Evolutionary conservation across 2,888 invertebrate species (phyloP).

Genomic region (Julus scandinavius): DNA sequence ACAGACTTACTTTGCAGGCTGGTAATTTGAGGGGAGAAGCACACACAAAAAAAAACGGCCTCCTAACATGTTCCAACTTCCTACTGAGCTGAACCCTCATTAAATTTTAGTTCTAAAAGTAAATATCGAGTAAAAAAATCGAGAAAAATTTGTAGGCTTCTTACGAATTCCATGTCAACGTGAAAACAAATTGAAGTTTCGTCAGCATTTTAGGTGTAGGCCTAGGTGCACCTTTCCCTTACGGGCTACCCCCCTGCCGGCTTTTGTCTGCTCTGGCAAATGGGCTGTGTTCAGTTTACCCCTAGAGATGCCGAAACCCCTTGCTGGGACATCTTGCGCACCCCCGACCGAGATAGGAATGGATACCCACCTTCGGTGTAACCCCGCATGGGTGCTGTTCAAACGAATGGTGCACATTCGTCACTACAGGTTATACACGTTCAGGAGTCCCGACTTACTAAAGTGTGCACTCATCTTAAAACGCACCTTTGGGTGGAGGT

Average conservation of each 20-base stretch:
- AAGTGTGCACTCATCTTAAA: conserved; percentile 21
- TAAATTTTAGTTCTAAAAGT: conserved; percentile 49
- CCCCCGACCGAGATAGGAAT: conserved; percentile 51
- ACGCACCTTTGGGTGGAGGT: conserved; percentile 37
- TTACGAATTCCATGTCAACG: conserved; percentile 50
- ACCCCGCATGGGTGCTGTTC: conserved; percentile 48
- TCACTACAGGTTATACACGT: conserved; percentile 39
- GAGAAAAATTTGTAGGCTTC: conserved; percentile 43
- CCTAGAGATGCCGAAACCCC: conserved; percentile 50
- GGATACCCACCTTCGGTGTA: conserved; percentile 50
- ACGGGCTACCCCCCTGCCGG: conserved; percentile 14
- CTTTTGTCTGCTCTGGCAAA: conserved; percentile 39
- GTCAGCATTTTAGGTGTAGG: conserved; percentile 50
- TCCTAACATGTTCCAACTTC: conserved; percentile 45
- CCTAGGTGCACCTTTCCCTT: conserved; percentile 42
- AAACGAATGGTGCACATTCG: conserved; percentile 46
- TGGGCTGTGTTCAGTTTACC: conserved; percentile 40
- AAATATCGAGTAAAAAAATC: conserved; percentile 44
- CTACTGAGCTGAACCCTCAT: conserved; percentile 48
- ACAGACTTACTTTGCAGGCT: conserved; percentile 24
- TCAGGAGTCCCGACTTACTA: conserved; percentile 5
- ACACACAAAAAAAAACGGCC: not conserved
- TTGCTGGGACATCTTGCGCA: conserved; percentile 48
- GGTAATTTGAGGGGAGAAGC: conserved; percentile 31
- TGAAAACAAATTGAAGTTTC: conserved; percentile 51